phyloP scores from a whole-genome alignment of 2,888 invertebrate species.

The Noctua pronuba region DNA sequence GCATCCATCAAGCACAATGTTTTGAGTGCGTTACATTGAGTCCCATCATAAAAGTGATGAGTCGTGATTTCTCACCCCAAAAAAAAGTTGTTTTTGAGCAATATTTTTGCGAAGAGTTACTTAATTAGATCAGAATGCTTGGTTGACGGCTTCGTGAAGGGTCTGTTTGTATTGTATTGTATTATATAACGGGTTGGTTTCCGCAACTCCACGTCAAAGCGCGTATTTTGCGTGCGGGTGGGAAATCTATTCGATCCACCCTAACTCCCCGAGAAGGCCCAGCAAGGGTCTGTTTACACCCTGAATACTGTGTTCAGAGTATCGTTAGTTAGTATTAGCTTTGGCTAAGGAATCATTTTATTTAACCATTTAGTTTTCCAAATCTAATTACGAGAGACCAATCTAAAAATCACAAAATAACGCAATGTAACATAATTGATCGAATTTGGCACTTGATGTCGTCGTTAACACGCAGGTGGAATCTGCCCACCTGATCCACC shows the following conservation, averaged over 20 bases:
- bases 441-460: constrained; percentile 43
- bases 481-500: constrained; percentile 42
- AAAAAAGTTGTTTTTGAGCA: neutral
- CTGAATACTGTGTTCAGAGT: too few relatives aligned
- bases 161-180: too few relatives aligned
- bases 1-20: too few relatives aligned
- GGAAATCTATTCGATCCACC: too few relatives aligned
- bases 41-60: neutral
- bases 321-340: too few relatives aligned
- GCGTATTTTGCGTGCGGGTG: too few relatives aligned
- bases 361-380: neutral
- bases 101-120: neutral
- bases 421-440: constrained; percentile 13
- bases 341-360: neutral
- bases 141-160: neutral
- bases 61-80: neutral
- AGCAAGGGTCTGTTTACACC: too few relatives aligned
- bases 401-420: neutral
- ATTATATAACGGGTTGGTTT: too few relatives aligned
- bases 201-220: too few relatives aligned
- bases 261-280: too few relatives aligned
- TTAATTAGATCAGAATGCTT: neutral
- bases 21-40: too few relatives aligned
- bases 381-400: neutral
- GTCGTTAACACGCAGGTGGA: constrained; percentile 19